Evolutionary conservation across 1,140 invertebrate species (phyloP).

Genomic region (Drosophila sulfurigaster): DNA sequence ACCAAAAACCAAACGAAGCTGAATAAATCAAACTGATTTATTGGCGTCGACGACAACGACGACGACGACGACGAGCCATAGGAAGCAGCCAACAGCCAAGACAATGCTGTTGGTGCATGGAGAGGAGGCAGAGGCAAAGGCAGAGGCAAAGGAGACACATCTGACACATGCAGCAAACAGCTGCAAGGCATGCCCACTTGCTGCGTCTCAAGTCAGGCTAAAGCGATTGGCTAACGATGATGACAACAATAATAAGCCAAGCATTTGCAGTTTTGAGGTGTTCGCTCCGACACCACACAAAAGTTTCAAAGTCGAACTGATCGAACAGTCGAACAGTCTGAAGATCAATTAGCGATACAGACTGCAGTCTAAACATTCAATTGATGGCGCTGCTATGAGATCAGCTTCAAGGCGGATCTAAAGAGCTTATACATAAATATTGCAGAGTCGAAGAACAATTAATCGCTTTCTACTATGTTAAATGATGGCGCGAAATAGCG

Average conservation of each 20-base stretch:
- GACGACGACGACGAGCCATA: conserved; percentile 44
- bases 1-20: conserved; percentile 48
- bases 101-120: conserved; percentile 47
- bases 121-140: conserved; percentile 20
- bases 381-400: not conserved
- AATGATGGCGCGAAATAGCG: too few species aligned
- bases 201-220: conserved; percentile 34
- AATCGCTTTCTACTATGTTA: not conserved
- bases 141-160: not conserved
- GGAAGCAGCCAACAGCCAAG: conserved; percentile 17
- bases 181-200: conserved; percentile 47
- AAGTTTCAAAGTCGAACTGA: conserved; percentile 5
- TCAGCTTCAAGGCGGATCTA: not conserved
- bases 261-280: conserved; percentile 2
- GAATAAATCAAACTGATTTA: conserved; percentile 82
- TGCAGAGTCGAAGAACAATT: not conserved
- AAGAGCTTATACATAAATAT: not conserved
- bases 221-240: conserved; percentile 18
- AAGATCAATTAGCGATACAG: not conserved
- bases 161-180: conserved; percentile 64
- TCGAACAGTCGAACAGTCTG: not conserved
- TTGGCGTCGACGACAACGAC: conserved; percentile 68
- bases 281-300: conserved; percentile 12
- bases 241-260: conserved; percentile 8
- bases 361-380: not conserved